Evolutionary conservation across 2,888 invertebrate species (phyloP).

Genomic region (Galeruca laticollis): DNA sequence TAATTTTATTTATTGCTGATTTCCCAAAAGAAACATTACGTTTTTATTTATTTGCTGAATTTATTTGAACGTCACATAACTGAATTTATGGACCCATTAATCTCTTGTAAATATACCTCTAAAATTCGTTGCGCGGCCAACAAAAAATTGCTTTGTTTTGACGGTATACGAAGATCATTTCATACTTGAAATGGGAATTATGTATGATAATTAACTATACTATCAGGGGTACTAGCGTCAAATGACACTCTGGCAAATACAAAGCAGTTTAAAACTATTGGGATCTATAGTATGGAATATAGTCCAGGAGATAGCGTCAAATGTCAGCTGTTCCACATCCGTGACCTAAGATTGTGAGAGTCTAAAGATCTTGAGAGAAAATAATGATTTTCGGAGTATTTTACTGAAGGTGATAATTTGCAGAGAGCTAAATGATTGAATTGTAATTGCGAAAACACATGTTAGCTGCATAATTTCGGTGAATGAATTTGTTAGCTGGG

Average conservation of each 20-base stretch:
- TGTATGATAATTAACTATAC: no score
- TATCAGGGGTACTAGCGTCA: no score
- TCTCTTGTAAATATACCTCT: constrained; percentile 4
- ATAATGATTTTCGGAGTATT: no score
- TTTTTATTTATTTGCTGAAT: constrained; percentile 4
- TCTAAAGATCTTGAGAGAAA: no score
- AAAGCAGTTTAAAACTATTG: no score
- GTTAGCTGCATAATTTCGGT: neutral
- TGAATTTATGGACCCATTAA: constrained; percentile 6
- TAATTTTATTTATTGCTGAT: neutral
- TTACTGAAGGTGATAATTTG: neutral
- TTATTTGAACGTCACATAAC: constrained; percentile 1
- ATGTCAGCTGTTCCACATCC: no score
- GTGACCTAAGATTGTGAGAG: no score
- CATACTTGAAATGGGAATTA: no score
- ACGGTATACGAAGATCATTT: neutral
- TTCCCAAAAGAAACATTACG: neutral
- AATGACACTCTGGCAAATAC: no score
- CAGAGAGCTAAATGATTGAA: neutral
- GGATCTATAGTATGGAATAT: no score
- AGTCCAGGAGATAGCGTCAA: no score
- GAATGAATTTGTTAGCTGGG: neutral
- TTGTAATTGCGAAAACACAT: neutral
- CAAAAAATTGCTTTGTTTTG: neutral
- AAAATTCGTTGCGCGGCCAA: neutral